Evolutionary conservation across 2,797 vertebrate species (phyloP), one percentile per base, ranked within the genome.

Genomic region (Hemitrygon akajei): DNA sequence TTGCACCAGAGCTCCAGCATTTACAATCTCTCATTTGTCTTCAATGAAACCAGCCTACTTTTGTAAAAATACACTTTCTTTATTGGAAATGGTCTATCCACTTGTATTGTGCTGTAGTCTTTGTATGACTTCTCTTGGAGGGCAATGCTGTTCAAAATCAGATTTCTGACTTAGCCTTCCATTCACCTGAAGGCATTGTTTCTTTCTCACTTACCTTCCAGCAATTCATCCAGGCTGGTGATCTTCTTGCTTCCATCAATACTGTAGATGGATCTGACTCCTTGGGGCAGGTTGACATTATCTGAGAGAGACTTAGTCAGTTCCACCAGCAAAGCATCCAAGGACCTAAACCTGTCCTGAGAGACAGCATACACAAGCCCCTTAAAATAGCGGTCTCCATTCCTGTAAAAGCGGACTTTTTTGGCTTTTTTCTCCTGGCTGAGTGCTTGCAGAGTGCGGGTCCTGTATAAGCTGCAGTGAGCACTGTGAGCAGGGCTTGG

Each of bases 401-500:
- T 99, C 93, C 98, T 97, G 95, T 99, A 99, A 95, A 99, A 99
- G 0, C 98, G 98, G 94, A 99, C 98, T 96, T 98, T 99, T 79
- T 97, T 97, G 71, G 99, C 99, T 94, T 97, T 99, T 95, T 97
- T 98, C 97, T 99, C 99, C 0, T 98, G 97, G 79, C 98, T 98
- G 94, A 99, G 98, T 12, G 99, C 97, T 97, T 99, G 99, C 95
- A 99, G 96, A 0, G 98, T 99, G 94, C 99, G 98, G 58, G 98
- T 98, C 94, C 99, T 98, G 96, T 99, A 99, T 95, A 99, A 98
- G 95, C 98, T 99, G 95, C 98, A 99, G 96, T 99, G 99, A 71
- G 99, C 98, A 93, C 99, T 99, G 96, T 99, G 98, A 25, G 98
- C 99, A 0, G 98, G 99, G 96, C 98, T 99, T 87, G 98, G 98